Evolutionary conservation across 2,113 vertebrate species (phyloP).

Genomic region (Malurus elegans): DNA sequence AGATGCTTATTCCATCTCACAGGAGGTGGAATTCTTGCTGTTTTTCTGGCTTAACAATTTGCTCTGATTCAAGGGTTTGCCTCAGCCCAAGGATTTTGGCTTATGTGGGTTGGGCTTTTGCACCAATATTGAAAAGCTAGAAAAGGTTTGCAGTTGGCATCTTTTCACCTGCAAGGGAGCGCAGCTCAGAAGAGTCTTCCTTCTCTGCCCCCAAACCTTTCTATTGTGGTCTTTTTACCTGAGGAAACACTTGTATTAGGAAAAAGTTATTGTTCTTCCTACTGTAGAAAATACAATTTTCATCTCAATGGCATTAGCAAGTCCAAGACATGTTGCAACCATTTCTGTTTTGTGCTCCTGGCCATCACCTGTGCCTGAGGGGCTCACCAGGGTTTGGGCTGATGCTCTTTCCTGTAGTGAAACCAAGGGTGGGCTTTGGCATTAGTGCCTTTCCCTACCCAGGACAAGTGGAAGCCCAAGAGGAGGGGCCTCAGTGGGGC

Average conservation of each 20-base stretch:
- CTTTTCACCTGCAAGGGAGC: background rate
- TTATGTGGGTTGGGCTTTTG: background rate
- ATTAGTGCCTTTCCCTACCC: background rate
- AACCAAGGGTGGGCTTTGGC: background rate
- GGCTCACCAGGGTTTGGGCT: background rate
- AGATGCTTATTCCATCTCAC: background rate
- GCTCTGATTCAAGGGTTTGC: background rate
- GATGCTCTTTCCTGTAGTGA: background rate
- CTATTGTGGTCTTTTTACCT: background rate
- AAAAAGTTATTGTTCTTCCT: background rate
- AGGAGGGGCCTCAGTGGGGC: accelerated
- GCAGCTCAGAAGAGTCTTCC: background rate
- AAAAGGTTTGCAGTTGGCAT: background rate
- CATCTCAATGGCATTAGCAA: background rate
- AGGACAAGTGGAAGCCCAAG: background rate
- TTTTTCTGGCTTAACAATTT: background rate
- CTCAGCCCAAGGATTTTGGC: background rate
- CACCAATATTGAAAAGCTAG: background rate
- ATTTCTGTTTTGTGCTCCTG: background rate
- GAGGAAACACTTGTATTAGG: background rate
- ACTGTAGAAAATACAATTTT: background rate
- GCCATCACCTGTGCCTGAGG: background rate
- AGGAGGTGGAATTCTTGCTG: background rate
- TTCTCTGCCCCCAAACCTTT: background rate
- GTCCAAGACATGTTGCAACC: accelerated